Conservation (phyloP, 2,113 vertebrate species). For the Erythrocebus patas region DNA sequence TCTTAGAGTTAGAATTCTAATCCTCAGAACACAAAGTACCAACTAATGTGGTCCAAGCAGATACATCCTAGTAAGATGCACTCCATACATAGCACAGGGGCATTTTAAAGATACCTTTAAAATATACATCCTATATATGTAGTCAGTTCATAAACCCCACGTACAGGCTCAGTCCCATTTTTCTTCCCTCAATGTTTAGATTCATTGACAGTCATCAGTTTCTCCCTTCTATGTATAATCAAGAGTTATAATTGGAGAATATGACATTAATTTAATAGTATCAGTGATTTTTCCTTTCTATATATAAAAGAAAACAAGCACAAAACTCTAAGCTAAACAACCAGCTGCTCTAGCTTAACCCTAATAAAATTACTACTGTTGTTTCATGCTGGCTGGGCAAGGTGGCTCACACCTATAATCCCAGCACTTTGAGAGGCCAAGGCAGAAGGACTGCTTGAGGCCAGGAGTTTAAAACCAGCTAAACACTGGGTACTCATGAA, state of each 20-base stretch:
- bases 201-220: neutral
- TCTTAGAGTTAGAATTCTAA: neutral
- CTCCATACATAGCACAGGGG: neutral
- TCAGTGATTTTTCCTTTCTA: neutral
- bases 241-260: neutral
- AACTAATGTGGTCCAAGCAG: neutral
- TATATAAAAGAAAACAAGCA: conserved; percentile 13
- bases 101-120: neutral
- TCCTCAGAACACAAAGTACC: neutral
- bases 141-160: neutral
- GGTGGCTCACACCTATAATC: no score
- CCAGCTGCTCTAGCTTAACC: neutral
- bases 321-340: neutral
- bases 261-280: neutral
- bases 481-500: no score
- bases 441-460: no score
- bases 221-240: neutral
- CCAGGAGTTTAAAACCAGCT: no score
- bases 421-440: no score
- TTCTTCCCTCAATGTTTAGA: neutral
- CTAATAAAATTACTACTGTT: neutral
- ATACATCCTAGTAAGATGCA: neutral
- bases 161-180: neutral
- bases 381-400: no score
- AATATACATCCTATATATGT: neutral